A percentile compares a stretch with the other conserved stretches of the same genome.
Conservation (phyloP, 2,797 vertebrate species). For the Anniella stebbinsi region DNA sequence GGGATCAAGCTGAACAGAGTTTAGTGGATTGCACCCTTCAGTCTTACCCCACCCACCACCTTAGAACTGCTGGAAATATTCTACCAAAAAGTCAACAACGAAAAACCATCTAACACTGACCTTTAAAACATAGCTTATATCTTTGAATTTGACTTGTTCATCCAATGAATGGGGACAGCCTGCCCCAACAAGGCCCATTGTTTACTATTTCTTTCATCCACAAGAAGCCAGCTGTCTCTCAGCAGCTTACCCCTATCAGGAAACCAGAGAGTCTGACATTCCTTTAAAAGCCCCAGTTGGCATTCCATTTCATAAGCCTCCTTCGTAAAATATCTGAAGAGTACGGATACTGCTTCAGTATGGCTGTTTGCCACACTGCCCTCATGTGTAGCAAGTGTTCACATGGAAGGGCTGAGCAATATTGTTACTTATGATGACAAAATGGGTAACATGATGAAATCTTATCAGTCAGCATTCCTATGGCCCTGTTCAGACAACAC, state of each 20-base stretch:
- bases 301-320: neutral
- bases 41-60: conserved; percentile 23
- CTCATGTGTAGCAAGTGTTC: neutral
- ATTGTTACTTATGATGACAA: neutral
- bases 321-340: neutral
- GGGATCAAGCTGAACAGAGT: neutral
- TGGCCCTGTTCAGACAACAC: no score
- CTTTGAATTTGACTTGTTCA: conserved; percentile 42
- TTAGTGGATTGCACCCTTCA: neutral
- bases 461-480: neutral
- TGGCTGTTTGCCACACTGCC: neutral
- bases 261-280: neutral
- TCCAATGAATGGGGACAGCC: conserved; percentile 49
- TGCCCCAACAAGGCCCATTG: conserved; percentile 30
- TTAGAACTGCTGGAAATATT: neutral
- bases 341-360: neutral
- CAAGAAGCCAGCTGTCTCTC: neutral
- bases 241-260: neutral
- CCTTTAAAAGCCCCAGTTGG: neutral
- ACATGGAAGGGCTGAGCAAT: neutral
- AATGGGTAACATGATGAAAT: neutral
- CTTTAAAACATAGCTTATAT: conserved; percentile 12
- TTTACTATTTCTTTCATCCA: conserved; percentile 58
- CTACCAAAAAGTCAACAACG: conserved; percentile 38
- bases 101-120: conserved; percentile 13